phyloP scores from a whole-genome alignment of 2,113 vertebrate species.

The Dipodomys merriami region DNA sequence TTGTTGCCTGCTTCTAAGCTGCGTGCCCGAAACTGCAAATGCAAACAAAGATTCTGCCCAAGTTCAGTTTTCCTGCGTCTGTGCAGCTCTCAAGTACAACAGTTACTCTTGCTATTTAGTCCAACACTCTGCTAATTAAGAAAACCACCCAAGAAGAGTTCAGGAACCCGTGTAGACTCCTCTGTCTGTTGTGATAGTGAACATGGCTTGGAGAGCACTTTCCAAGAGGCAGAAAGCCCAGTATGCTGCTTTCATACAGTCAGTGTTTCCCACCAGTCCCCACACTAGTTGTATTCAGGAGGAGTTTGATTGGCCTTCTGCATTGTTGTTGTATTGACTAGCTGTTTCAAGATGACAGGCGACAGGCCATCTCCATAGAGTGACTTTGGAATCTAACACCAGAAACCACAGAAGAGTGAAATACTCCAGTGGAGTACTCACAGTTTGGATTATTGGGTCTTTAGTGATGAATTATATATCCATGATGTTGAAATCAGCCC shows the following conservation, averaged over 20 bases:
- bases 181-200: not conserved
- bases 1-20: not conserved
- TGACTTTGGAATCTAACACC: not conserved
- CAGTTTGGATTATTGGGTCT: not conserved
- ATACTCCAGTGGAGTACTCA: not conserved
- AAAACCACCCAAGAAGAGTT: not conserved
- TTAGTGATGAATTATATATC: not conserved
- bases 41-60: not conserved
- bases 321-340: not conserved
- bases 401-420: not conserved
- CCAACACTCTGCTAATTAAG: not conserved
- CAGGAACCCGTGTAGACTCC: not conserved
- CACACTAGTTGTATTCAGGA: not conserved
- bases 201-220: not conserved
- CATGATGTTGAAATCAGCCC: not conserved
- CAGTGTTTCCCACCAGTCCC: fast-evolving
- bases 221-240: not conserved
- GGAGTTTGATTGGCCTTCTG: not conserved
- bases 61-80: constrained; percentile 22
- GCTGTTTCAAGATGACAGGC: not conserved
- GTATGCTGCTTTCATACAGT: fast-evolving
- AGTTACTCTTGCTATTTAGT: not conserved
- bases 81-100: not conserved
- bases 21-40: not conserved
- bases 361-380: not conserved